Conservation (phyloP, 2,113 vertebrate genomes). For the Channa maculata region DNA sequence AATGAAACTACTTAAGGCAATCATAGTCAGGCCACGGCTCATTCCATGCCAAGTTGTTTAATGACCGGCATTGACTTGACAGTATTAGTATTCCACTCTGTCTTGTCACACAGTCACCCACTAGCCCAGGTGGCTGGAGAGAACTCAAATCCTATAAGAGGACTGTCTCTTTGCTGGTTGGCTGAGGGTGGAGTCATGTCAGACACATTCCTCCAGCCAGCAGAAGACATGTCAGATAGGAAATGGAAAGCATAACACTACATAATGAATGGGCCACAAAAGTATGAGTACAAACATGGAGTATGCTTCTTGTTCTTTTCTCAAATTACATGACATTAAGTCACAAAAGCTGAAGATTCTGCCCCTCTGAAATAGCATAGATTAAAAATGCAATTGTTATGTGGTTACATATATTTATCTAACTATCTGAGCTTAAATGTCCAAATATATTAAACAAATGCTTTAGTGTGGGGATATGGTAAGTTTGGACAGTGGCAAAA, state of each 20-base stretch:
- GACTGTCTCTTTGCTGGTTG: constrained; percentile 52
- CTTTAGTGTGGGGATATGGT: background rate
- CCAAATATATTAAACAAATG: background rate
- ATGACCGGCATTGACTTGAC: constrained; percentile 54
- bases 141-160: constrained; percentile 44
- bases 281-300: background rate
- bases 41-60: constrained; percentile 46
- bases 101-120: constrained; percentile 32
- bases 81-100: constrained; percentile 71
- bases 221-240: constrained; percentile 61
- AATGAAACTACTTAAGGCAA: constrained; percentile 45
- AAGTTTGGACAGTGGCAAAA: background rate
- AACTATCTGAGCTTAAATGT: too few relatives aligned
- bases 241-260: constrained; percentile 68
- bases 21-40: constrained; percentile 34
- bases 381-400: background rate
- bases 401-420: background rate
- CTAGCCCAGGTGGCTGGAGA: constrained; percentile 69
- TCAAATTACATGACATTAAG: constrained; percentile 9
- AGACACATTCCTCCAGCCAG: constrained; percentile 62
- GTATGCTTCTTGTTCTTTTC: background rate
- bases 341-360: background rate
- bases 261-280: constrained; percentile 16
- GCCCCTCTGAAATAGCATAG: background rate
- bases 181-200: constrained; percentile 61